These are phyloP conservation scores for Acheta domesticus DNA, from an alignment of 2,888 invertebrate genomes.

Conservation along the genomic window DNA sequence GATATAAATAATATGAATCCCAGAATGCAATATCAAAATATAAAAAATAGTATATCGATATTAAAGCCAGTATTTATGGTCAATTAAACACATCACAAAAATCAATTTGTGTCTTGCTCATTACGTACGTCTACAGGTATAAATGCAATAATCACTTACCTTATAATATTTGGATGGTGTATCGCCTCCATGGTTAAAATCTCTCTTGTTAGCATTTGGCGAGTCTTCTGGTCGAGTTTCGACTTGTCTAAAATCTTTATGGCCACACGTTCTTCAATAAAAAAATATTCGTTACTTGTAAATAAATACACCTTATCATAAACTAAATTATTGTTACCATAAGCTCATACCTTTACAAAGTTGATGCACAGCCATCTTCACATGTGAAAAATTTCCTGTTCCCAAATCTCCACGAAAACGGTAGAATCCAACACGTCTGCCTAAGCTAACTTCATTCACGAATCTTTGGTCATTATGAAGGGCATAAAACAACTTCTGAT, in stretches of 20 bases:
- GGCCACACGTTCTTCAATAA: slow-evolving; percentile 63
- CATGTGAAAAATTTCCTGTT: slow-evolving; percentile 74
- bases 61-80: no score
- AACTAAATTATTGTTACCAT: background rate
- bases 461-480: slow-evolving; percentile 47
- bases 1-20: no score
- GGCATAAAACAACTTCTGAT: slow-evolving; percentile 54
- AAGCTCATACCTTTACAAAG: slow-evolving; percentile 62
- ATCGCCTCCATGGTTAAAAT: slow-evolving; percentile 67
- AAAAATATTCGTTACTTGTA: background rate
- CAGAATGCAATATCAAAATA: no score
- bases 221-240: slow-evolving; percentile 65
- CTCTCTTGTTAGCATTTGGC: slow-evolving; percentile 64
- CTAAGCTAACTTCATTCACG: slow-evolving; percentile 62
- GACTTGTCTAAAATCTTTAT: slow-evolving; percentile 71
- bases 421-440: slow-evolving; percentile 71
- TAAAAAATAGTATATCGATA: no score
- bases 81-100: no score
- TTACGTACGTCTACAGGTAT: no score
- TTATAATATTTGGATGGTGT: slow-evolving; percentile 68
- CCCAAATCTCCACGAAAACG: slow-evolving; percentile 71
- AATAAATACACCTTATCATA: background rate
- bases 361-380: slow-evolving; percentile 70
- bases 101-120: no score
- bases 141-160: slow-evolving; percentile 44